phyloP scores from a whole-genome alignment of 2,888 invertebrate species.

The Didymodactylos carnosus region DNA sequence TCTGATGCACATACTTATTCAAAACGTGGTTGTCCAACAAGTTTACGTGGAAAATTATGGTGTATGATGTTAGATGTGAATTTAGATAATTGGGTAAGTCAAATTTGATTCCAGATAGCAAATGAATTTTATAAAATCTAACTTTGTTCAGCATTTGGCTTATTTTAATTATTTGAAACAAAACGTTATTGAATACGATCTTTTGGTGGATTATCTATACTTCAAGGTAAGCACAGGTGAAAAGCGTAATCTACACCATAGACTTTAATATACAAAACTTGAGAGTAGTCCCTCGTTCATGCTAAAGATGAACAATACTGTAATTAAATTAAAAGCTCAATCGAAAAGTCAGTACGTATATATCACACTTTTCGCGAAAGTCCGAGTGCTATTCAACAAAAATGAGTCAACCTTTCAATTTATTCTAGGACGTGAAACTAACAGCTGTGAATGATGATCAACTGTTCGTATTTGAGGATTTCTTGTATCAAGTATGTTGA shows the following conservation, averaged over 20 bases:
- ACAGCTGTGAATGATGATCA: conserved; percentile 93
- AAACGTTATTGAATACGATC: conserved; percentile 62
- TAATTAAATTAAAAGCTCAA: too few species aligned
- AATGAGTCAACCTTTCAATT: conserved; percentile 4
- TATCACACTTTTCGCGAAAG: too few species aligned
- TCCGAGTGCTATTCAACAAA: conserved; percentile 2
- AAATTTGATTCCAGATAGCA: not conserved
- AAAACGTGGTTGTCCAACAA: conserved; percentile 61
- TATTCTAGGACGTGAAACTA: conserved; percentile 57
- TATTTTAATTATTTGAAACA: conserved; percentile 60
- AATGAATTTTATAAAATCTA: not conserved
- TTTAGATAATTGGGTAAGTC: conserved; percentile 43
- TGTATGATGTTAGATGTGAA: conserved; percentile 53
- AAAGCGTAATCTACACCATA: too few species aligned
- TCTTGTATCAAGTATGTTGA: conserved; percentile 57
- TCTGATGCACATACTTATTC: conserved; percentile 59
- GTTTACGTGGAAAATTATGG: conserved; percentile 65
- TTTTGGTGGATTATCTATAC: conserved; percentile 76
- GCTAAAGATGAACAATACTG: too few species aligned
- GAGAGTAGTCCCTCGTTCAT: too few species aligned
- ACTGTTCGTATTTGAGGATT: conserved; percentile 89
- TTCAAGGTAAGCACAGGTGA: conserved; percentile 54
- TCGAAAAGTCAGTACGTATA: too few species aligned
- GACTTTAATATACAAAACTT: too few species aligned
- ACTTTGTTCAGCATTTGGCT: conserved; percentile 26